phyloP scores from a whole-genome alignment of 35 echinoderm and acorn worm species.

The Lytechinus variegatus region DNA sequence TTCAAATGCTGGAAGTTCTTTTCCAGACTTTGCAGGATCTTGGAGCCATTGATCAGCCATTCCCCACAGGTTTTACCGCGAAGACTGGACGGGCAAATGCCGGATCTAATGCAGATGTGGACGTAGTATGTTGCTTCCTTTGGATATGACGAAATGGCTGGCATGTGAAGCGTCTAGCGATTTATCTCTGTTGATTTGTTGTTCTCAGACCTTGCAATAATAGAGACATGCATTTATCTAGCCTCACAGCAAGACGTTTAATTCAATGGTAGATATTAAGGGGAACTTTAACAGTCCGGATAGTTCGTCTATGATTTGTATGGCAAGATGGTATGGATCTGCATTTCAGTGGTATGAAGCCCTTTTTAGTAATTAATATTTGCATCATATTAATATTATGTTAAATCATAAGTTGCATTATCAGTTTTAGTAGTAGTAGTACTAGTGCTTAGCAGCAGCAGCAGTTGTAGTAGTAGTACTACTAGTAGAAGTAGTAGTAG shows the following conservation, averaged over 20 bases:
- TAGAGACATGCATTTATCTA: not conserved
- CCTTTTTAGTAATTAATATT: not conserved
- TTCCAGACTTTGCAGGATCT: not conserved
- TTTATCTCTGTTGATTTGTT: conserved; percentile 6
- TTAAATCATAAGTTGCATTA: not conserved
- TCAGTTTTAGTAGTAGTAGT: too few relatives aligned
- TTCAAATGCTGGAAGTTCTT: not conserved
- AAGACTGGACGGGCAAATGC: not conserved
- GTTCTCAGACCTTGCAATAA: not conserved
- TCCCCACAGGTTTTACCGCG: not conserved
- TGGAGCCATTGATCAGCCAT: not conserved
- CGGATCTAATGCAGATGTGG: not conserved
- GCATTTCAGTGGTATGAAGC: not conserved
- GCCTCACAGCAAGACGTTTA: not conserved
- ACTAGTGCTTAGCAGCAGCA: too few relatives aligned
- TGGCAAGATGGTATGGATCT: not conserved
- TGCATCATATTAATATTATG: not conserved
- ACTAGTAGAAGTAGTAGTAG: too few relatives aligned
- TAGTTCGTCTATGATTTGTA: not conserved
- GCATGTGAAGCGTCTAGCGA: not conserved
- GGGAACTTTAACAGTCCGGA: not conserved
- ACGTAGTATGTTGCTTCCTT: not conserved
- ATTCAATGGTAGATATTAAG: not conserved
- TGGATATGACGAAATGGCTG: not conserved
- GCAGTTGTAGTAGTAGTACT: too few relatives aligned